Percentiles rank a stretch among this genome's conserved stretches.
phyloP scores from a whole-genome alignment of 2,888 invertebrate genomes.

The Torymus tubicola region DNA sequence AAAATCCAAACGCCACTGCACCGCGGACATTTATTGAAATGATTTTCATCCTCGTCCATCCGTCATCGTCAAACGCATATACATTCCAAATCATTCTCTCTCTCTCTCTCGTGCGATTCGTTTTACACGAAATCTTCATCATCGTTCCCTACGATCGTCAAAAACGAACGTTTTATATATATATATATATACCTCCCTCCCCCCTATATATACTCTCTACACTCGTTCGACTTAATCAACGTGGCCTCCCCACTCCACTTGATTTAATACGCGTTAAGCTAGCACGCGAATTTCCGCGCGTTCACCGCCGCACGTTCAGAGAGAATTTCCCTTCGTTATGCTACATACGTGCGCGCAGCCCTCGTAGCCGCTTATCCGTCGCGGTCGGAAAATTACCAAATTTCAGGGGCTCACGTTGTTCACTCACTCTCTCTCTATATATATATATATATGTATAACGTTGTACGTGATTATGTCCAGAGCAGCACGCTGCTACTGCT shows the following conservation, averaged over 20 bases:
- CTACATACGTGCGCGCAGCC: not conserved
- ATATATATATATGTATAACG: too few species aligned
- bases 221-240: conserved; percentile 44
- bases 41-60: conserved; percentile 40
- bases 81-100: too few species aligned
- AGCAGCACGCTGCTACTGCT: not conserved
- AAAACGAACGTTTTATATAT: too few species aligned
- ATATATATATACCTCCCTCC: too few species aligned
- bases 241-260: conserved; percentile 24
- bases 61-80: conserved; percentile 30
- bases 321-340: conserved; percentile 48
- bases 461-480: not conserved
- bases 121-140: conserved; percentile 32
- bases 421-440: not conserved
- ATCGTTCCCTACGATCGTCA: not conserved
- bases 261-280: conserved; percentile 48
- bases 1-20: too few species aligned
- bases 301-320: not conserved
- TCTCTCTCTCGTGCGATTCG: conserved; percentile 2
- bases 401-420: too few species aligned
- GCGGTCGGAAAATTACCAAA: conserved; percentile 53
- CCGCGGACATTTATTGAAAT: conserved; percentile 1
- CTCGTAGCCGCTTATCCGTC: conserved; percentile 40
- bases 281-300: conserved; percentile 34
- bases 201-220: not conserved